Evolutionary conservation across 2,113 vertebrate species (phyloP).

Genomic region (Mustela lutreola): DNA sequence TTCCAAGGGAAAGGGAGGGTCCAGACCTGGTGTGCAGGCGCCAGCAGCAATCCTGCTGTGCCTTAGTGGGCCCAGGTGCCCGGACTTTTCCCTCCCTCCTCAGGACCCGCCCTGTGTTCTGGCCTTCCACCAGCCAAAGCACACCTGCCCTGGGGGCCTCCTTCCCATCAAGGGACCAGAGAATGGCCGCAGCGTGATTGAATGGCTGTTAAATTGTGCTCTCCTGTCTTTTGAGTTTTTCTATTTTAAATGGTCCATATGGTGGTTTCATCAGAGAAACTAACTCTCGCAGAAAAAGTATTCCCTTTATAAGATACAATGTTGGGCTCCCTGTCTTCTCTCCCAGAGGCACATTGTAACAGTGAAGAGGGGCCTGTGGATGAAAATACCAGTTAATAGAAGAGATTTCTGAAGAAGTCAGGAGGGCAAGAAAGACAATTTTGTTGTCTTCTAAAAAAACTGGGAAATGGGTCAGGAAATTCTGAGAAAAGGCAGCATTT

Average conservation of each 20-base stretch:
- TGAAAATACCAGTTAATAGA: slow-evolving; percentile 43
- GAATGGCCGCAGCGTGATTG: neutral
- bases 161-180: neutral
- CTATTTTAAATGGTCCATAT: slow-evolving; percentile 64
- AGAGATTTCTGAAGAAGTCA: slow-evolving; percentile 63
- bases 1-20: neutral
- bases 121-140: neutral
- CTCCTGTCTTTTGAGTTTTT: slow-evolving; percentile 54
- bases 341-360: neutral
- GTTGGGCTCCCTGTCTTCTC: slow-evolving; percentile 1
- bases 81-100: neutral
- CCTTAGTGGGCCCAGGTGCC: neutral
- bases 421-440: slow-evolving; percentile 54
- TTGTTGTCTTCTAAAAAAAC: slow-evolving; percentile 21
- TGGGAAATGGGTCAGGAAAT: slow-evolving; percentile 64
- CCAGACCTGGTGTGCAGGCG: too few species aligned
- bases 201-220: slow-evolving; percentile 43
- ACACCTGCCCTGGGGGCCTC: neutral
- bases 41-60: fast-evolving
- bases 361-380: neutral
- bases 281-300: slow-evolving; percentile 50
- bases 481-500: slow-evolving; percentile 51
- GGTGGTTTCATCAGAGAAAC: slow-evolving; percentile 63
- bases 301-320: slow-evolving; percentile 34
- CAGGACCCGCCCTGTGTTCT: fast-evolving